Evolutionary conservation across 2,888 invertebrate genomes (phyloP).

Genomic region (Phortica okadai): DNA sequence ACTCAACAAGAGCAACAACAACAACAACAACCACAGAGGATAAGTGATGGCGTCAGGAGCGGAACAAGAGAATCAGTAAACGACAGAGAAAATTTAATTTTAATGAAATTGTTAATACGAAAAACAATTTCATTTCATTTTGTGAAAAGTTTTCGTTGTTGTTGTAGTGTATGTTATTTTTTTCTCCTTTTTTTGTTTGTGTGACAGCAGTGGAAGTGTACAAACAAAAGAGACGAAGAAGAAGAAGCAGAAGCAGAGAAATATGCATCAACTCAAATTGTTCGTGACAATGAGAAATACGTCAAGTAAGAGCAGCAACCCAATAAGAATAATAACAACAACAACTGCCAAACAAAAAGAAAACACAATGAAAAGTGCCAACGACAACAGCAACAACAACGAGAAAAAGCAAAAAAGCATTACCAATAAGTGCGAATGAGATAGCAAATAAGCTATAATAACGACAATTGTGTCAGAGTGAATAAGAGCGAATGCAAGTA

Average conservation of each 20-base stretch:
- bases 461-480: not conserved
- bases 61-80: conserved; percentile 41
- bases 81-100: conserved; percentile 63
- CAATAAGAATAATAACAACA: conserved; percentile 41
- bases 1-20: not conserved
- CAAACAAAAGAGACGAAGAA: not conserved
- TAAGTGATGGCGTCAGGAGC: conserved; percentile 24
- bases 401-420: conserved; percentile 40
- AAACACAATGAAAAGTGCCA: not conserved
- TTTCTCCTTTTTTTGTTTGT: not conserved
- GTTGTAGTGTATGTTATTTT: not conserved
- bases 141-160: conserved; percentile 61
- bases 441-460: conserved; percentile 5
- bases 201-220: conserved; percentile 33
- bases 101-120: conserved; percentile 72
- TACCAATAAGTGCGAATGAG: conserved; percentile 34
- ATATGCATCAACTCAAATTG: conserved; percentile 61
- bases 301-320: conserved; percentile 37
- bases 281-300: conserved; percentile 69
- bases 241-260: conserved; percentile 1
- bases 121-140: conserved; percentile 73
- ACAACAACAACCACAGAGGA: conserved; percentile 25
- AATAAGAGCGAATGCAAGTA: conserved; percentile 31
- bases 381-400: not conserved
- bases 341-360: conserved; percentile 35